phyloP scores from a whole-genome alignment of 2,888 invertebrate species.

The Cephus spinipes region DNA sequence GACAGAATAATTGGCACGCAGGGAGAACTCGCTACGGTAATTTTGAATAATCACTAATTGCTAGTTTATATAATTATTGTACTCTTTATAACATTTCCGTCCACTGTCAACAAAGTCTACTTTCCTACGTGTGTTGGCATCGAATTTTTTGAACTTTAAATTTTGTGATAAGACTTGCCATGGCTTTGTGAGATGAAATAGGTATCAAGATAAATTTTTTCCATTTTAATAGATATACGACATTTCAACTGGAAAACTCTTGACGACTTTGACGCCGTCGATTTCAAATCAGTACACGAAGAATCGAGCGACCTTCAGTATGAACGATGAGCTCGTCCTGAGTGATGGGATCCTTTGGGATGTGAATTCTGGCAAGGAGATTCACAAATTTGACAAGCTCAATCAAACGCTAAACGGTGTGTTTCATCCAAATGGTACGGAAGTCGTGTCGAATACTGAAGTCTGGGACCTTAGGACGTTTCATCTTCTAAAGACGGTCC shows the following conservation, averaged over 20 bases:
- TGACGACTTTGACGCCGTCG: constrained; percentile 81
- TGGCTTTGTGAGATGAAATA: not conserved
- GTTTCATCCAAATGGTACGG: constrained; percentile 95
- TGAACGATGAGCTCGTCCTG: constrained; percentile 92
- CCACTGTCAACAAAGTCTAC: not conserved
- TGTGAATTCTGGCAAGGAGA: constrained; percentile 84
- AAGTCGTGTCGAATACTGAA: constrained; percentile 97
- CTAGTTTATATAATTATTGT: not conserved
- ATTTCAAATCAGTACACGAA: constrained; percentile 93
- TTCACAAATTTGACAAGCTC: constrained; percentile 98
- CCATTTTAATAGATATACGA: constrained; percentile 81
- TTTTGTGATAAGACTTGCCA: not conserved
- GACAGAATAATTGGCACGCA: constrained; percentile 92
- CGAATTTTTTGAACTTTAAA: not conserved
- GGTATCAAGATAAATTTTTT: constrained; percentile 14
- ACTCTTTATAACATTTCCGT: not conserved
- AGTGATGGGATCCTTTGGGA: constrained; percentile 96
- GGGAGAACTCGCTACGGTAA: constrained; percentile 81
- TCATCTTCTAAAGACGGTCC: constrained; percentile 93
- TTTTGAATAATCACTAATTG: constrained; percentile 34
- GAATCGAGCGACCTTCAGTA: constrained; percentile 95
- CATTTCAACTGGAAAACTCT: constrained; percentile 80
- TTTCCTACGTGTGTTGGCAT: not conserved
- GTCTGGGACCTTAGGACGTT: constrained; percentile 98
- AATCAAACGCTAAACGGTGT: constrained; percentile 95